Base-by-base conservation (phyloP, 2,113 vertebrate genomes). In the Chinchilla lanigera region DNA sequence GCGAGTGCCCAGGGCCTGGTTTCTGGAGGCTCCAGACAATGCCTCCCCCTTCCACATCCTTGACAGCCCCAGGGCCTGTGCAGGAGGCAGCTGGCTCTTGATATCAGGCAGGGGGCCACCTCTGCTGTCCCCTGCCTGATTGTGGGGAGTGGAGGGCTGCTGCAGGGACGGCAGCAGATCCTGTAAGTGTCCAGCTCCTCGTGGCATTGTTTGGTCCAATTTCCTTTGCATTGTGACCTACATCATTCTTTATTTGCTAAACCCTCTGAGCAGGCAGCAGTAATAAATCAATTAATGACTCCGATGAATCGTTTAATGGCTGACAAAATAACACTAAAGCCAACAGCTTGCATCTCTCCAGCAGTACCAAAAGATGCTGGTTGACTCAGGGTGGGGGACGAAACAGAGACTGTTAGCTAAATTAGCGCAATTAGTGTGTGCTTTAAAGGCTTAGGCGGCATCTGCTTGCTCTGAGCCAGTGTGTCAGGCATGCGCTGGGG, bases 251-350 rank as follows among this genome's bases (percentile, higher is more conserved):
- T 98, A 99, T 99, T 99, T 99, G 98, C 98, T 98, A 98, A 98
- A 98, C 98, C 98, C 98, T 98, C 98, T 97, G 98, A 91, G 52
- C 98, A 98, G 98, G 98, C 98, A 98, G 98, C 97, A 47, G 98
- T 99, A 99, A 99, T 99, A 99, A 99, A 99, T 99, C 99, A 99
- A 99, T 99, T 99, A 99, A 99, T 99, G 99, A 98, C 98, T 99
- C 98, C 97, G 98, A 98, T 98, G 98, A 99, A 99, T 99, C 98
- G 98, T 98, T 99, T 98, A 99, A 99, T 98, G 99, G 98, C 98
- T 98, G 98, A 99, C 98, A 99, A 99, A 99, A 98, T 98, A 99
- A 98, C 98, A 98, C 98, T 98, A 98, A 98, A 98, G 98, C 98
- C 98, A 98, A 98, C 99, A 99, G 99, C 99, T 99, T 99, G 98